Conservation (phyloP, 2,113 vertebrate species). For the Nothocercus julius region DNA sequence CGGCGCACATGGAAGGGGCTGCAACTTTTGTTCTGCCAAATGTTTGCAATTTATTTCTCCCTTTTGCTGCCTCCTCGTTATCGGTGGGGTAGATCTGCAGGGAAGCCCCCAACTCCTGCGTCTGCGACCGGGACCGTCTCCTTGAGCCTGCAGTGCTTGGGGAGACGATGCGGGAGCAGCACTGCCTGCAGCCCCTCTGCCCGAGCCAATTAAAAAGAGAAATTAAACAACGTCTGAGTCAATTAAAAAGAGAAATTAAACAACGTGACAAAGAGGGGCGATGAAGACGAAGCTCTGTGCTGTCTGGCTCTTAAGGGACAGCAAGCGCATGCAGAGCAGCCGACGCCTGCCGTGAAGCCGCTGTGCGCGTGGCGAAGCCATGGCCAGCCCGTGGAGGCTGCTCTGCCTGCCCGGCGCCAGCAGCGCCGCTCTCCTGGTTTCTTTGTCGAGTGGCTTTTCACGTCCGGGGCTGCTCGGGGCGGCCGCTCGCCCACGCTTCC, state of each 20-base stretch:
- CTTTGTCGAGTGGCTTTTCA: background rate
- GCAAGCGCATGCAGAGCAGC: fast-evolving
- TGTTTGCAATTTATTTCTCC: background rate
- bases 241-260: slow-evolving; percentile 66
- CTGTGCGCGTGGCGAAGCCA: fast-evolving
- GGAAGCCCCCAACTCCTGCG: background rate
- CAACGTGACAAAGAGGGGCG: slow-evolving; percentile 17
- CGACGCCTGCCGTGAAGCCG: fast-evolving
- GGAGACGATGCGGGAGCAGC: slow-evolving; percentile 10
- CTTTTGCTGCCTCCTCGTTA: background rate
- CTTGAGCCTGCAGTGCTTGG: background rate
- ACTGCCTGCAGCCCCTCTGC: slow-evolving; percentile 63
- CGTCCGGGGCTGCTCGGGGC: background rate
- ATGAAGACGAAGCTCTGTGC: background rate
- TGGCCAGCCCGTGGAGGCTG: background rate
- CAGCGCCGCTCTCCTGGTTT: background rate
- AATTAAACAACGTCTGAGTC: slow-evolving; percentile 64
- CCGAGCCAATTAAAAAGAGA: slow-evolving; percentile 62
- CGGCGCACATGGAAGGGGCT: no score
- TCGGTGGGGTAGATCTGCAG: background rate
- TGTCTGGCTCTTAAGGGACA: background rate
- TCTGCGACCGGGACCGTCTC: background rate
- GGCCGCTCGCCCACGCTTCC: background rate
- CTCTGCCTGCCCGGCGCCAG: background rate
- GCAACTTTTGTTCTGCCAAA: background rate